Percentiles rank a stretch among this genome's conserved stretches.
These are phyloP conservation scores for Saccostrea glomerata DNA, from an alignment of 1,140 invertebrate genomes.

Conservation along the genomic window DNA sequence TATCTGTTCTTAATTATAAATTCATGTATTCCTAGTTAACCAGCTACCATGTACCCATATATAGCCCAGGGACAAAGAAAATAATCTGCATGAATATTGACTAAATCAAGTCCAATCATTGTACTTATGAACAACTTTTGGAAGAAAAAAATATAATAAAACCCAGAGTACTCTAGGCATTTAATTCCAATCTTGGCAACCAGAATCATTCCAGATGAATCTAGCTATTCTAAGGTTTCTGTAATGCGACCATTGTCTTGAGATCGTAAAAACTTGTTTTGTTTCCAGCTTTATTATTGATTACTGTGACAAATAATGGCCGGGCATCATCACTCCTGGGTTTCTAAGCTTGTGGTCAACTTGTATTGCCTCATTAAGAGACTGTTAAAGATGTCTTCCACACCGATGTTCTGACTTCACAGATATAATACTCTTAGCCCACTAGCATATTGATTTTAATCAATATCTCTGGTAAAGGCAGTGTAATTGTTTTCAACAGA, in stretches of 20 bases:
- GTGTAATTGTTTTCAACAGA: neutral
- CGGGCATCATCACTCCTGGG: neutral
- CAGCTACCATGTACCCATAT: no score
- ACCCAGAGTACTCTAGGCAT: no score
- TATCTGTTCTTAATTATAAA: no score
- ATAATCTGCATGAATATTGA: no score
- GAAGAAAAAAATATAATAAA: no score
- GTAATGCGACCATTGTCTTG: neutral
- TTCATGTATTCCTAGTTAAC: no score
- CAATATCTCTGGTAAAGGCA: neutral
- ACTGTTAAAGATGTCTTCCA: conserved; percentile 14
- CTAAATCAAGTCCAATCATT: no score
- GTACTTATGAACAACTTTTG: no score
- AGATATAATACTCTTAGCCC: neutral
- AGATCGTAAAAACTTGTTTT: neutral
- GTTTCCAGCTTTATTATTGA: neutral
- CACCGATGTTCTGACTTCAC: neutral
- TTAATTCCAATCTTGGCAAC: no score
- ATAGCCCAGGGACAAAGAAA: no score
- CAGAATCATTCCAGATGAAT: no score
- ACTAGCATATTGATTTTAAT: neutral
- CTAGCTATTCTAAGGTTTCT: neutral
- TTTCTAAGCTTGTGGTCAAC: neutral
- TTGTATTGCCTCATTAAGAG: conserved; percentile 2
- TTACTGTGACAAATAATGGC: neutral